Evolutionary conservation across 1,140 invertebrate genomes (phyloP).

Genomic region (Lepidurus arcticus): DNA sequence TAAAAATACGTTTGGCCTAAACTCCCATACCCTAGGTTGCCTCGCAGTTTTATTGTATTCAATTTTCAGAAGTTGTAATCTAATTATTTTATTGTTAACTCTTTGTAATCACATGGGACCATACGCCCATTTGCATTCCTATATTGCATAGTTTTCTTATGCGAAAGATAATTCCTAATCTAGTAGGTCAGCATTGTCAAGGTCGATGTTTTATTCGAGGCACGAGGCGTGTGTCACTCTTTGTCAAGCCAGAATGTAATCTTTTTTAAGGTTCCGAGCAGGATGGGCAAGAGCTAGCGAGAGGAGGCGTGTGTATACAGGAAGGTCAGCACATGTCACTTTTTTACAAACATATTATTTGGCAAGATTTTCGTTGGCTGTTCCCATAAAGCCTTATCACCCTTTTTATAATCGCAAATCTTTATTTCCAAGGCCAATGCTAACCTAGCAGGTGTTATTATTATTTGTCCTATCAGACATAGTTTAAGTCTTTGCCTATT

Average conservation of each 20-base stretch:
- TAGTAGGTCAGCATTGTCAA: slow-evolving; percentile 2
- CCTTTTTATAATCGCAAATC: not conserved
- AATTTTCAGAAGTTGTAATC: too few species aligned
- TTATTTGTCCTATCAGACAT: not conserved
- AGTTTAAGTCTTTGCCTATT: not conserved
- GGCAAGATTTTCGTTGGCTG: not conserved
- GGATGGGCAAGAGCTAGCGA: not conserved
- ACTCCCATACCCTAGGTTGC: too few species aligned
- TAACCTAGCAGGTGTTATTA: not conserved
- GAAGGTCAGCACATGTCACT: not conserved
- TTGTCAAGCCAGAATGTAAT: not conserved
- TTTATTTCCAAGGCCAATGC: not conserved
- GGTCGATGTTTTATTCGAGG: not conserved
- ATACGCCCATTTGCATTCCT: too few species aligned
- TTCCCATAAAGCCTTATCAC: not conserved
- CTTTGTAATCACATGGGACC: too few species aligned
- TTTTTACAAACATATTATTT: not conserved
- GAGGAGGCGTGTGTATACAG: not conserved
- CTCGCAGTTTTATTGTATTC: too few species aligned
- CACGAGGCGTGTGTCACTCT: not conserved
- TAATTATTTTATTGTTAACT: too few species aligned
- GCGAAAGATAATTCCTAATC: not conserved
- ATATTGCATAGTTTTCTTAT: not conserved
- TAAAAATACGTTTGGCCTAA: too few species aligned
- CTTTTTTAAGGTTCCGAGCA: not conserved